phyloP scores from a whole-genome alignment of 2,113 vertebrate genomes.

The Hassar affinis region DNA sequence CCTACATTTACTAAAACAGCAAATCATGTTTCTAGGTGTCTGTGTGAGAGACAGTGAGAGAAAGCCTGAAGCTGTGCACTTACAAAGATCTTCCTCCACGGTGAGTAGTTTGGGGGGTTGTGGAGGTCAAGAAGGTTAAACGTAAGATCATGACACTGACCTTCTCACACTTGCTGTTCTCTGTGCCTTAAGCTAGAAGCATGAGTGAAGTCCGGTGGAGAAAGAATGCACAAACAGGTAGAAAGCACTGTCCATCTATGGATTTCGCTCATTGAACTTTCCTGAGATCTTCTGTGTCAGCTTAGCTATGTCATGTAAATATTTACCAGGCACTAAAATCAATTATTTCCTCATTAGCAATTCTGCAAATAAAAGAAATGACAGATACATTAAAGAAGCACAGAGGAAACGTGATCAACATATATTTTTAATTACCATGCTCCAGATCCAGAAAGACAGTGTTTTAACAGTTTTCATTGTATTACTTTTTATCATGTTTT shows the following conservation, averaged over 20 bases:
- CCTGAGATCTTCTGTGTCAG: neutral
- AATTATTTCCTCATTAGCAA: neutral
- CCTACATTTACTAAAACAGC: neutral
- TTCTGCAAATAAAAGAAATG: neutral
- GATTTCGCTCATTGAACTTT: neutral
- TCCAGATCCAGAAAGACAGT: neutral
- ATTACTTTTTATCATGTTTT: neutral
- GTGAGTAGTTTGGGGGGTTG: neutral
- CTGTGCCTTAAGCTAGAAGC: constrained; percentile 43
- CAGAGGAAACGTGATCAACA: neutral
- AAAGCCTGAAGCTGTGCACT: constrained; percentile 38
- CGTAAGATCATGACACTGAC: constrained; percentile 53
- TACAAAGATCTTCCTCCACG: neutral
- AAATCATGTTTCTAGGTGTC: neutral
- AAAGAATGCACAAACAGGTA: constrained; percentile 34
- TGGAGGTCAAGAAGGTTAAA: constrained; percentile 49
- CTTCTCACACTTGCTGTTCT: constrained; percentile 50
- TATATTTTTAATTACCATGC: neutral
- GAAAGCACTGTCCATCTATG: neutral
- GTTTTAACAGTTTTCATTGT: neutral
- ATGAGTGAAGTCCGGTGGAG: constrained; percentile 51
- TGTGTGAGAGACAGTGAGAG: constrained; percentile 1
- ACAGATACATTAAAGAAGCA: neutral
- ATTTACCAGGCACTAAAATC: neutral
- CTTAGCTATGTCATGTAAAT: neutral